Conservation (phyloP, 1,140 invertebrate species). For the Carposina sasakii region DNA sequence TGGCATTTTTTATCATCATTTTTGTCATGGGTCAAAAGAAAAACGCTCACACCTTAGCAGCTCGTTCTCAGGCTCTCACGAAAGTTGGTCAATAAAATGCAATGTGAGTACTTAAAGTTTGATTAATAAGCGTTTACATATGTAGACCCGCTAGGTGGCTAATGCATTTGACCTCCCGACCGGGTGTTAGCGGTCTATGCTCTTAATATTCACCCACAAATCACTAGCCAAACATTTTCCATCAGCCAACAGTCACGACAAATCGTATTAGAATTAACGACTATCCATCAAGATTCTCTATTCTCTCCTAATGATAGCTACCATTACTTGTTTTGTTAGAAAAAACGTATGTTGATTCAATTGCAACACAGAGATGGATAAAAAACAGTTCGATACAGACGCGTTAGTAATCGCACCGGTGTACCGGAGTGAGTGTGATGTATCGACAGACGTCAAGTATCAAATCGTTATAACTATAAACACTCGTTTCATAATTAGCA, state of each 20-base stretch:
- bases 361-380: slow-evolving; percentile 20
- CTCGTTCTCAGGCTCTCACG: slow-evolving; percentile 12
- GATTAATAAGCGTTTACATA: slow-evolving; percentile 53
- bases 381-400: background rate
- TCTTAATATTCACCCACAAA: slow-evolving; percentile 62
- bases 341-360: background rate
- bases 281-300: slow-evolving; percentile 45
- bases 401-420: slow-evolving; percentile 28
- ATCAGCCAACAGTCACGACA: slow-evolving; percentile 64
- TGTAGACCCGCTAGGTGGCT: slow-evolving; percentile 60
- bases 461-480: slow-evolving; percentile 55
- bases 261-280: slow-evolving; percentile 58
- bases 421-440: slow-evolving; percentile 41
- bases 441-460: slow-evolving; percentile 52
- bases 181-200: slow-evolving; percentile 60
- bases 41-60: too few relatives aligned
- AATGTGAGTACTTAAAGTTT: too few relatives aligned
- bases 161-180: slow-evolving; percentile 64
- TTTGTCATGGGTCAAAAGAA: too few relatives aligned
- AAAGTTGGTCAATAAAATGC: slow-evolving; percentile 16
- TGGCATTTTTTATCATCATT: too few relatives aligned
- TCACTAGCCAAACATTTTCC: slow-evolving; percentile 55
- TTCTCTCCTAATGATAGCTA: slow-evolving; percentile 25
- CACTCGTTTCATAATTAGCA: slow-evolving; percentile 57
- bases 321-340: slow-evolving; percentile 32